Conservation (phyloP, 2,888 invertebrate species). For the Amiota minor region DNA sequence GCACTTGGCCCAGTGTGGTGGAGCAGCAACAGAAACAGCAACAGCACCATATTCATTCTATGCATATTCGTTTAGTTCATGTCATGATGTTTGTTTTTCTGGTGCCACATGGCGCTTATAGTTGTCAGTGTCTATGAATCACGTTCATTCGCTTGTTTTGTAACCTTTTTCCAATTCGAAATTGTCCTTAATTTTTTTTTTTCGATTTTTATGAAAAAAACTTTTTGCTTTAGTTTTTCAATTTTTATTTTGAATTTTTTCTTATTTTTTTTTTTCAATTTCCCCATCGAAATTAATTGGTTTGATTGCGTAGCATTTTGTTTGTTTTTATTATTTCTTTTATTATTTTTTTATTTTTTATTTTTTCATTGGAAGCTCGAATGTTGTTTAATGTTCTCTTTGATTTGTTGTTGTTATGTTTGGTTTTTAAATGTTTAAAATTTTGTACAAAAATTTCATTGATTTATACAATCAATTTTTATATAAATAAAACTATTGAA, state of each 20-base stretch:
- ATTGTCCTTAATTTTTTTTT: neutral
- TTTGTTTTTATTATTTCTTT: neutral
- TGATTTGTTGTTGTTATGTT: neutral
- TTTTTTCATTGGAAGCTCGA: too few species aligned
- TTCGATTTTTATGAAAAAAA: neutral
- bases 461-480: too few species aligned
- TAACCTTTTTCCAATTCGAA: constrained; percentile 7
- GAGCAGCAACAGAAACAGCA: neutral
- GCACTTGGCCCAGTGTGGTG: neutral
- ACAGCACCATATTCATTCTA: neutral
- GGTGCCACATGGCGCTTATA: neutral
- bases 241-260: too few species aligned
- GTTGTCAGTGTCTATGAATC: constrained; percentile 15
- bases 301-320: neutral
- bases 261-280: constrained; percentile 14
- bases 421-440: neutral
- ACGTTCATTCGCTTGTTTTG: neutral
- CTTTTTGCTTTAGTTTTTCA: too few species aligned
- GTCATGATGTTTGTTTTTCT: neutral
- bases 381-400: too few species aligned
- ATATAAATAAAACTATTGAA: too few species aligned
- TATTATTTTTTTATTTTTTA: too few species aligned
- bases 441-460: too few species aligned
- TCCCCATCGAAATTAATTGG: constrained; percentile 14
- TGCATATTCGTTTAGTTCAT: neutral